These are phyloP conservation scores for Thecocarcelia acutangulata DNA, from an alignment of 2,888 invertebrate species.

Conservation along the genomic window DNA sequence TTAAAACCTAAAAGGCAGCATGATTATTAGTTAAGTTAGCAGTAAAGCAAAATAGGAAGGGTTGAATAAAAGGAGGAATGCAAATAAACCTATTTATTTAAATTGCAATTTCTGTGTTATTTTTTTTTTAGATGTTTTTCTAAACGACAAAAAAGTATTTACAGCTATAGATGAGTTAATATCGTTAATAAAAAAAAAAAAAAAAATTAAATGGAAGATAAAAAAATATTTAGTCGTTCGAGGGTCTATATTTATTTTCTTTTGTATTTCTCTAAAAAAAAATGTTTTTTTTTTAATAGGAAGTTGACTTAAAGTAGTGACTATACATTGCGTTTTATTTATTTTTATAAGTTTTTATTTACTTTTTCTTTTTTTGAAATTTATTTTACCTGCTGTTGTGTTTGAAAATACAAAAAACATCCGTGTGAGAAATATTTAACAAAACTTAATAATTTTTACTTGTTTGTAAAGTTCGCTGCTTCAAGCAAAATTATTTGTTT, in stretches of 20 bases:
- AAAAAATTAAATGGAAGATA: slow-evolving; percentile 21
- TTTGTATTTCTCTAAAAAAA: slow-evolving; percentile 50
- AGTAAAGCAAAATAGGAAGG: slow-evolving; percentile 41
- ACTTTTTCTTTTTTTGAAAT: not conserved
- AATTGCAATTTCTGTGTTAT: slow-evolving; percentile 1
- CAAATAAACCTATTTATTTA: slow-evolving; percentile 56
- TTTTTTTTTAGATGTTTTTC: slow-evolving; percentile 63
- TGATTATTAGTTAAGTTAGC: slow-evolving; percentile 39
- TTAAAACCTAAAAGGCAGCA: slow-evolving; percentile 2
- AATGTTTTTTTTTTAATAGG: slow-evolving; percentile 71
- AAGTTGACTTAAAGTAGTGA: slow-evolving; percentile 81
- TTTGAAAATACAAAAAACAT: not conserved
- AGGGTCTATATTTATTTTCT: slow-evolving; percentile 40
- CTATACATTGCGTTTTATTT: slow-evolving; percentile 78
- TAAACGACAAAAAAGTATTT: slow-evolving; percentile 49
- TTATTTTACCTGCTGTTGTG: not conserved
- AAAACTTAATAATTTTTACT: slow-evolving; percentile 45
- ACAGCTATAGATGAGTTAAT: slow-evolving; percentile 43
- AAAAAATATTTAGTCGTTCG: slow-evolving; percentile 64
- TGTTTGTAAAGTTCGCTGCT: slow-evolving; percentile 58
- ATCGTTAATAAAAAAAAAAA: not conserved
- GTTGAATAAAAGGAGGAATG: slow-evolving; percentile 47
- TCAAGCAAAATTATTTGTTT: slow-evolving; percentile 54
- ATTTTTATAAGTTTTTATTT: slow-evolving; percentile 15
- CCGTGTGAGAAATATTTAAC: not conserved